Conservation (phyloP, 2,888 invertebrate genomes). For the Abscondita cerata region DNA sequence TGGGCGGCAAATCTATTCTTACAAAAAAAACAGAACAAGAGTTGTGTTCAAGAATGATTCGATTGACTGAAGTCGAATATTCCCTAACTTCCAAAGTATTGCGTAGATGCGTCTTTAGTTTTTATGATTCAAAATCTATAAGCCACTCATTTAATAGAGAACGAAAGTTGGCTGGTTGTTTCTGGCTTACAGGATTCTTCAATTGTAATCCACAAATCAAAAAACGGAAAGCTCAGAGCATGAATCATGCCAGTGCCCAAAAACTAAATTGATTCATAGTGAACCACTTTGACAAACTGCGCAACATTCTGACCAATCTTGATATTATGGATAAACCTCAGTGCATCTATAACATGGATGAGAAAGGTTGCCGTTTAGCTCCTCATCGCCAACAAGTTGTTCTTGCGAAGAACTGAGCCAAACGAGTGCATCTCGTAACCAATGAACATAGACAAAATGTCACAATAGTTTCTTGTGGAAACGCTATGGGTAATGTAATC, state of each 20-base stretch:
- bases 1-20: neutral
- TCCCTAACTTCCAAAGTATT: neutral
- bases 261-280: slow-evolving; percentile 25
- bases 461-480: slow-evolving; percentile 33
- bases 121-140: neutral
- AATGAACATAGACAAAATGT: slow-evolving; percentile 46
- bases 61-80: neutral
- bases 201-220: slow-evolving; percentile 9
- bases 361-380: neutral
- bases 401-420: neutral
- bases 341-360: slow-evolving; percentile 1
- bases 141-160: neutral
- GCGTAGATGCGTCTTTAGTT: neutral
- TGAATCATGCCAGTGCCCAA: slow-evolving; percentile 45
- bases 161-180: neutral
- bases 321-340: slow-evolving; percentile 33
- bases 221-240: slow-evolving; percentile 40
- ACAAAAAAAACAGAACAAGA: neutral
- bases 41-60: neutral
- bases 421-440: neutral
- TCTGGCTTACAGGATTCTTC: neutral
- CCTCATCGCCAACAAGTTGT: slow-evolving; percentile 4
- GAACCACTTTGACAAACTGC: neutral
- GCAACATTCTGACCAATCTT: neutral
- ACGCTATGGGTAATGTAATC: neutral